Conservation (phyloP, 2,797 vertebrate species). For the Tinamus major region DNA sequence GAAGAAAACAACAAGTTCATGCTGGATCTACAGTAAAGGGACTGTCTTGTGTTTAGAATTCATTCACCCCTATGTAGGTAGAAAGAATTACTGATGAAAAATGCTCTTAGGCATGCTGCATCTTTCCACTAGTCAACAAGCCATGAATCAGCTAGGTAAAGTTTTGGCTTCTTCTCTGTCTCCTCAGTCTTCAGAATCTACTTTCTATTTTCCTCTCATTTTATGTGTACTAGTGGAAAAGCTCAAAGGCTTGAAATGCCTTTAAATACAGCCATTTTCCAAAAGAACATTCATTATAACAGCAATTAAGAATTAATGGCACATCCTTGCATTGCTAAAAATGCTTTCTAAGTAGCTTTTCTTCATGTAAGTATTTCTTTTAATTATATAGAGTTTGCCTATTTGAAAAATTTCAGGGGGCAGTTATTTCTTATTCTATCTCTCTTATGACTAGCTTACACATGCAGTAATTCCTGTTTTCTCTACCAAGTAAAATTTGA, state of each 20-base stretch:
- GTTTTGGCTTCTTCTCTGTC: not conserved
- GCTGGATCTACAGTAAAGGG: not conserved
- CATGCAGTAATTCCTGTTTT: not conserved
- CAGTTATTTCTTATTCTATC: slow-evolving; percentile 4
- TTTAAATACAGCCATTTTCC: slow-evolving; percentile 16
- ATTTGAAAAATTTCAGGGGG: slow-evolving; percentile 27
- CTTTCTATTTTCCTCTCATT: not conserved
- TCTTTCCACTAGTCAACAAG: not conserved
- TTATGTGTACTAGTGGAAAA: not conserved
- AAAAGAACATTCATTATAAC: not conserved
- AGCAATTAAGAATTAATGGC: slow-evolving; percentile 32
- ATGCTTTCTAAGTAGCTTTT: not conserved
- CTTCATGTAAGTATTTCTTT: slow-evolving; percentile 46
- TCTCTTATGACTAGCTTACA: not conserved
- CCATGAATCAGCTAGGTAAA: not conserved
- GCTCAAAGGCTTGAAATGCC: not conserved
- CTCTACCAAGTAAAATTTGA: not conserved
- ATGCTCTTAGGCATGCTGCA: not conserved
- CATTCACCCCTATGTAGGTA: too few species aligned
- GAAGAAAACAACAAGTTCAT: not conserved
- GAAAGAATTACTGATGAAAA: not conserved
- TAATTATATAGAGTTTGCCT: not conserved
- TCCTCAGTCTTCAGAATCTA: not conserved
- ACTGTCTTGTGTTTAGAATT: too few species aligned
- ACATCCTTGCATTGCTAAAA: slow-evolving; percentile 1